Evolutionary conservation across 2,113 vertebrate species (phyloP), one percentile per base, ranked within the genome.

Genomic region (Heterotis niloticus): DNA sequence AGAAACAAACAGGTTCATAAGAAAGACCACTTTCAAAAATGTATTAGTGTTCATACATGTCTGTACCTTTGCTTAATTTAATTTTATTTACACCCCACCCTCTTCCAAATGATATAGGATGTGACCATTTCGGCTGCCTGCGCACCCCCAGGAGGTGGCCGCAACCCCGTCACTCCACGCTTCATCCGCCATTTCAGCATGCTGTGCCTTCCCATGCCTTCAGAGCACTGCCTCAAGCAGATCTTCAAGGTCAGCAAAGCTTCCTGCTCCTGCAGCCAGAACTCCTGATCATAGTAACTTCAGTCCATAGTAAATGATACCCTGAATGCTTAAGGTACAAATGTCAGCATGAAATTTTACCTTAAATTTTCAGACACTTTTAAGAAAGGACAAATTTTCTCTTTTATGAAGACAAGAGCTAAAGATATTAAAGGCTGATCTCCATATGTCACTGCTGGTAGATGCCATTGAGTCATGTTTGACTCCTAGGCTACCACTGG

Each of bases 151-250:
- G 94, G 94, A 44, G 94, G 94, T 0, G 95, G 94, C 11, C 92
- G 94, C 11, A 96, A 95, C 88, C 94, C 91, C 0, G 92, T 96
- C 82, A 95, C 92, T 4, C 91, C 94, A 0, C 91, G 92, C 80
- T 94, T 96, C 79, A 90, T 95, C 64, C 89, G 94, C 51, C 91
- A 93, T 85, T 95, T 96, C 88, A 94, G 91, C 84, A 93, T 94
- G 90, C 80, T 95, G 57, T 96, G 92, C 81, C 90, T 95, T 59
- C 94, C 94, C 1, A 92, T 85, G 5, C 94, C 93, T 5, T 95
- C 94, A 0, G 93, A 96, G 57, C 90, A 93, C 75, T 94, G 92
- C 82, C 91, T 95, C 64, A 95, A 95, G 77, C 93, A 94, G 62
- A 95, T 96, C 84, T 95, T 96, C 86, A 92, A 93, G 89, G 94